Conservation (phyloP, 2,888 invertebrate genomes). For the Euzetes globulus region DNA sequence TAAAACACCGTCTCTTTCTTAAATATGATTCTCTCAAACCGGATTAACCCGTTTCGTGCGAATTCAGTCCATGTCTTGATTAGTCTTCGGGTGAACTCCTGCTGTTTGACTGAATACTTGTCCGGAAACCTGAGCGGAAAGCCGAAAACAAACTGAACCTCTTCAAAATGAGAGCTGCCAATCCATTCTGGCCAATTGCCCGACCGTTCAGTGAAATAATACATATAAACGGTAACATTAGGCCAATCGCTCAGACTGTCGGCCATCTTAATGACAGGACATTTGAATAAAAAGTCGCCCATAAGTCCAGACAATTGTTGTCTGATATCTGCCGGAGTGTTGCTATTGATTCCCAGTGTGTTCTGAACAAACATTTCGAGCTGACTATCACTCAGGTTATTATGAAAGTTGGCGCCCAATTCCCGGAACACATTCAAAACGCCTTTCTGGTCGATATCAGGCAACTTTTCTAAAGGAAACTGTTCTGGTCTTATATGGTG, state of each 20-base stretch:
- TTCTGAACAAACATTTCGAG: background rate
- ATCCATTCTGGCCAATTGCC: slow-evolving; percentile 23
- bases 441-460: background rate
- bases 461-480: slow-evolving; percentile 1
- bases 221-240: slow-evolving; percentile 25
- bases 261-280: slow-evolving; percentile 30
- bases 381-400: background rate
- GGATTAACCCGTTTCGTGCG: slow-evolving; percentile 33
- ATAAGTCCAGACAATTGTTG: slow-evolving; percentile 2
- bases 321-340: background rate
- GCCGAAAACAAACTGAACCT: slow-evolving; percentile 32
- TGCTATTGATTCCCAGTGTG: background rate
- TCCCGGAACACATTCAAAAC: background rate
- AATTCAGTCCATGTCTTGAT: slow-evolving; percentile 32
- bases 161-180: slow-evolving; percentile 28
- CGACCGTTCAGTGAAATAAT: slow-evolving; percentile 17
- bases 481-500: slow-evolving; percentile 20
- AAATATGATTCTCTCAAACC: no score
- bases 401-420: background rate
- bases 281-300: slow-evolving; percentile 28
- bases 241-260: background rate
- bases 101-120: background rate
- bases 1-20: no score
- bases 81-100: slow-evolving; percentile 4
- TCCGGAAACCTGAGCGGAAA: slow-evolving; percentile 22